These are phyloP conservation scores for Pygoscelis adeliae DNA, from an alignment of 2,113 vertebrate species.

Conservation along the genomic window DNA sequence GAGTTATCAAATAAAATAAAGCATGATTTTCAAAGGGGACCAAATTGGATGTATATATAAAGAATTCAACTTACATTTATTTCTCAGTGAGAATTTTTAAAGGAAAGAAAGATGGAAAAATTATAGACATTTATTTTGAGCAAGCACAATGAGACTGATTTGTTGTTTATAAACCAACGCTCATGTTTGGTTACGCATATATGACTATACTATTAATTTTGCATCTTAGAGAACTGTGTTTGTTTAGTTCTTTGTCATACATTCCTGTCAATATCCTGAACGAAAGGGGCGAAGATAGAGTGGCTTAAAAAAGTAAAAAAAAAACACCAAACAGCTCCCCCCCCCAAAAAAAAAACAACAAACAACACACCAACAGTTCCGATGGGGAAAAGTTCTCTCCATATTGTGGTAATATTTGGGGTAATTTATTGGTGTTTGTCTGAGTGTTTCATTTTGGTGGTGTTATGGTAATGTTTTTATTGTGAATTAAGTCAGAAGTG, in stretches of 20 bases:
- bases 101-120: background rate
- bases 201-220: background rate
- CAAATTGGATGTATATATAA: background rate
- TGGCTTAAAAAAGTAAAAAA: background rate
- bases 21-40: background rate
- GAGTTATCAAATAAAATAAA: constrained; percentile 14
- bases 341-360: background rate
- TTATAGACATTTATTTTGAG: background rate
- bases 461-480: background rate
- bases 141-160: background rate
- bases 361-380: background rate
- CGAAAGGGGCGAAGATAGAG: background rate
- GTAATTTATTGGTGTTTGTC: background rate
- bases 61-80: background rate
- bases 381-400: background rate
- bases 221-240: background rate
- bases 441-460: background rate
- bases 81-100: background rate
- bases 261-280: background rate
- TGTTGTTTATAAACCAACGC: background rate
- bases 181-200: background rate
- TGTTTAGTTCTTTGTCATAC: background rate
- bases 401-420: background rate
- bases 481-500: background rate
- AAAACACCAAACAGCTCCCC: fast-evolving